Percentiles rank a stretch among this genome's conserved stretches.
Evolutionary conservation across 2,113 vertebrate species (phyloP).

Genomic region (Nerophis ophidion): DNA sequence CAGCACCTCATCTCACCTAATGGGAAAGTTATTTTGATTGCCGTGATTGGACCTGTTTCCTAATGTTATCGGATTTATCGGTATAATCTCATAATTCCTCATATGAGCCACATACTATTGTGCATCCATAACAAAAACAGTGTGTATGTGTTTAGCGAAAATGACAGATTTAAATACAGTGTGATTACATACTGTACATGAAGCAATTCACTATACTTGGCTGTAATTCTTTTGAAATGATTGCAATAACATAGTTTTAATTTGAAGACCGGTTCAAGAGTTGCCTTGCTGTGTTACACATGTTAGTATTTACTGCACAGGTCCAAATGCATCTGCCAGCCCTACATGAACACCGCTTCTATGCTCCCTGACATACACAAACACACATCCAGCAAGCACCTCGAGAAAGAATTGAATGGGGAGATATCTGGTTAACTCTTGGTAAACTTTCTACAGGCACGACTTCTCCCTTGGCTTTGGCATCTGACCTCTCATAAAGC

Average conservation of each 20-base stretch:
- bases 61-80: too few species aligned
- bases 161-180: too few species aligned
- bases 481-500: constrained; percentile 31
- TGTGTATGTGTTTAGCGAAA: background rate
- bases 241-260: background rate
- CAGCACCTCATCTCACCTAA: too few species aligned
- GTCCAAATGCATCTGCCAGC: constrained; percentile 12
- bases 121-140: too few species aligned
- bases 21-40: too few species aligned
- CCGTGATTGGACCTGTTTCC: too few species aligned
- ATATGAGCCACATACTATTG: too few species aligned
- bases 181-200: background rate
- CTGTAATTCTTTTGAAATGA: background rate
- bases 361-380: constrained; percentile 13
- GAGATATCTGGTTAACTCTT: constrained; percentile 44
- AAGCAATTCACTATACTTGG: background rate
- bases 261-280: background rate
- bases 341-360: background rate
- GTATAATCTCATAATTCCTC: too few species aligned
- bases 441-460: constrained; percentile 49
- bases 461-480: constrained; percentile 27
- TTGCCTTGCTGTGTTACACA: constrained; percentile 1
- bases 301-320: constrained; percentile 11
- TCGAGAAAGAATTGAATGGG: constrained; percentile 9
- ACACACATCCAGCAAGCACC: constrained; percentile 19